A percentile compares a stretch with the other conserved stretches of the same genome.
Conservation (phyloP, 2,113 vertebrate genomes). For the Drymodes brunneopygia region DNA sequence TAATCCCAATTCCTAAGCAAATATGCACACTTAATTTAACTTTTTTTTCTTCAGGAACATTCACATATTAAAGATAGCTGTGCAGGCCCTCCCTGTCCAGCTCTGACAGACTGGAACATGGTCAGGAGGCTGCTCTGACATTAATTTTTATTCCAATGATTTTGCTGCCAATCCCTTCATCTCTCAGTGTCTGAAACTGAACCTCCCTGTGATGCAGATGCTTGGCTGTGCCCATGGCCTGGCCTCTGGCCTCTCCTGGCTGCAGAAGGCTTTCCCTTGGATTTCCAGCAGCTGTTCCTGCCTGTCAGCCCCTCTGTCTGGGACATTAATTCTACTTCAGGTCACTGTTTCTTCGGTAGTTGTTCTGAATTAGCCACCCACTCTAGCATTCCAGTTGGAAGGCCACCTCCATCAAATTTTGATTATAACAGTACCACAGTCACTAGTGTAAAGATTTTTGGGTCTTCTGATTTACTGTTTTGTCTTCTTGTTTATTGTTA, state of each 20-base stretch:
- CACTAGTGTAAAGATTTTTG: not conserved
- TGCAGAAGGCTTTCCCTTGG: not conserved
- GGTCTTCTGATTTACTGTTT: not conserved
- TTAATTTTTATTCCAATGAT: not conserved
- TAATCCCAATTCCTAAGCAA: not conserved
- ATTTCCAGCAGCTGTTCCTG: not conserved
- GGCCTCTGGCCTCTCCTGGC: not conserved
- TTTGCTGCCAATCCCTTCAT: not conserved
- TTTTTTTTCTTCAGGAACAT: not conserved
- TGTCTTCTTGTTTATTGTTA: not conserved
- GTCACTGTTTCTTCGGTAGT: not conserved
- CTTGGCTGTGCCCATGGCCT: not conserved
- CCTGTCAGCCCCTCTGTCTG: not conserved
- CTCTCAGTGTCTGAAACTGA: not conserved
- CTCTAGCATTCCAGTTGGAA: not conserved
- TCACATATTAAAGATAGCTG: not conserved
- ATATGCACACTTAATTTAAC: not conserved
- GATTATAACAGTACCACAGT: not conserved
- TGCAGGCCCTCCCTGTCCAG: not conserved
- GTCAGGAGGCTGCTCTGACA: not conserved
- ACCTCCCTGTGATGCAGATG: not conserved
- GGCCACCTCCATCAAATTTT: not conserved
- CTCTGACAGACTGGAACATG: accelerated
- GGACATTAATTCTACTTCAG: not conserved
- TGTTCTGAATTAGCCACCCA: not conserved